A percentile compares a stretch with the other conserved stretches of the same genome.
Evolutionary conservation across 1,140 invertebrate species (phyloP).

Genomic region (Anoplolepis gracilipes): DNA sequence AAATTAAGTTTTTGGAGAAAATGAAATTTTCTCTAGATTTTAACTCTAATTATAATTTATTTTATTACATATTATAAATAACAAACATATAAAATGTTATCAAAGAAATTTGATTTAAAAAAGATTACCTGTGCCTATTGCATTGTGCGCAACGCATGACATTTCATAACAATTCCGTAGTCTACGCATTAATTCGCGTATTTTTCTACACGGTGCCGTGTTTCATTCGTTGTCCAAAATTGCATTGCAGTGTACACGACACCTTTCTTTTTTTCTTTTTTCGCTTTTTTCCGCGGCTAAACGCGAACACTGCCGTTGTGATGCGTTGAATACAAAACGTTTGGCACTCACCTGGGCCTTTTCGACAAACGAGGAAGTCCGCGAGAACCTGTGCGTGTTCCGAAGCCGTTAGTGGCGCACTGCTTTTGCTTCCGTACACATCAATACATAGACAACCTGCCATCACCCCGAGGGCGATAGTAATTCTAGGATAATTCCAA

Average conservation of each 20-base stretch:
- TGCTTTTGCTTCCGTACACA: constrained; percentile 73
- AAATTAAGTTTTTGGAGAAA: background rate
- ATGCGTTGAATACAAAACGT: constrained; percentile 56
- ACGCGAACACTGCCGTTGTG: constrained; percentile 17
- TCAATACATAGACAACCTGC: constrained; percentile 64
- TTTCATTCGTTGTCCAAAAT: constrained; percentile 25
- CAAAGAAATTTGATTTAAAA: background rate
- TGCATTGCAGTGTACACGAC: constrained; percentile 3
- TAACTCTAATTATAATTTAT: background rate
- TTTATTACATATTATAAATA: background rate
- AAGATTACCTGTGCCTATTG: background rate
- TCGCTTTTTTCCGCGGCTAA: constrained; percentile 20
- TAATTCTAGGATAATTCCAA: constrained; percentile 81
- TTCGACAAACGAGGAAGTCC: constrained; percentile 40
- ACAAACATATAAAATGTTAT: background rate
- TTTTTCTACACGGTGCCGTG: background rate
- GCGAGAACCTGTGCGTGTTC: constrained; percentile 71
- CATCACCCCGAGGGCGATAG: constrained; percentile 67
- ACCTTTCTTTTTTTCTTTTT: constrained; percentile 14
- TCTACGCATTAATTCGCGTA: constrained; percentile 8
- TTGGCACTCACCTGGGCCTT: constrained; percentile 23
- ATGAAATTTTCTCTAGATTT: background rate
- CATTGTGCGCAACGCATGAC: background rate
- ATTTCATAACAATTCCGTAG: constrained; percentile 9
- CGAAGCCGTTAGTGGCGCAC: constrained; percentile 69